Percentiles rank a stretch among this genome's conserved stretches.
These are phyloP conservation scores for Somateria mollissima DNA, from an alignment of 2,797 vertebrate genomes.

Conservation along the genomic window DNA sequence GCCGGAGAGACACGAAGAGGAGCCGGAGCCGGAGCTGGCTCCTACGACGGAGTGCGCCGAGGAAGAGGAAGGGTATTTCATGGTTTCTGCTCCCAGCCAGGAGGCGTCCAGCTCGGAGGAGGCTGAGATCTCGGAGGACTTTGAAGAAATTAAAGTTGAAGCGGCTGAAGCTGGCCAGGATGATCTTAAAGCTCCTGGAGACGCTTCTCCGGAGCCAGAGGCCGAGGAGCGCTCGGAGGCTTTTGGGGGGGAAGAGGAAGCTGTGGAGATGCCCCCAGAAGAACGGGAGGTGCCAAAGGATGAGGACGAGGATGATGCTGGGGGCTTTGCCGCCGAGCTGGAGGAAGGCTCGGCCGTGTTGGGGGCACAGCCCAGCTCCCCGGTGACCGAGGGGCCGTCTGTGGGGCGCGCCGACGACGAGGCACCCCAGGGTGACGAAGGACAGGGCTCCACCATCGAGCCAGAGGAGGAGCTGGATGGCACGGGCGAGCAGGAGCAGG, in stretches of 20 bases:
- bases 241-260: background rate
- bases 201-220: rapidly evolving
- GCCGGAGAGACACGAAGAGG: background rate
- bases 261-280: background rate
- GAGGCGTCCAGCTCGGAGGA: background rate
- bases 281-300: background rate
- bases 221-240: rapidly evolving
- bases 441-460: background rate
- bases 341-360: background rate
- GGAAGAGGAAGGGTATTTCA: conserved; percentile 15
- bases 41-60: background rate
- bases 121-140: background rate
- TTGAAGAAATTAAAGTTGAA: conserved; percentile 34
- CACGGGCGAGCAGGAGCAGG: rapidly evolving
- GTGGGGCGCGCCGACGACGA: rapidly evolving
- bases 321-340: background rate
- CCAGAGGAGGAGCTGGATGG: rapidly evolving
- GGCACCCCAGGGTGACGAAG: background rate
- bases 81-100: background rate
- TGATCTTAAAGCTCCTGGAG: background rate
- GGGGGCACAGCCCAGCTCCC: background rate
- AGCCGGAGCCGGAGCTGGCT: background rate
- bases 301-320: background rate
- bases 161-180: background rate
- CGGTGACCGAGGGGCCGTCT: rapidly evolving